These are phyloP conservation scores for Brachionus manjavacas DNA, from an alignment of 1,140 invertebrate genomes.

Conservation along the genomic window DNA sequence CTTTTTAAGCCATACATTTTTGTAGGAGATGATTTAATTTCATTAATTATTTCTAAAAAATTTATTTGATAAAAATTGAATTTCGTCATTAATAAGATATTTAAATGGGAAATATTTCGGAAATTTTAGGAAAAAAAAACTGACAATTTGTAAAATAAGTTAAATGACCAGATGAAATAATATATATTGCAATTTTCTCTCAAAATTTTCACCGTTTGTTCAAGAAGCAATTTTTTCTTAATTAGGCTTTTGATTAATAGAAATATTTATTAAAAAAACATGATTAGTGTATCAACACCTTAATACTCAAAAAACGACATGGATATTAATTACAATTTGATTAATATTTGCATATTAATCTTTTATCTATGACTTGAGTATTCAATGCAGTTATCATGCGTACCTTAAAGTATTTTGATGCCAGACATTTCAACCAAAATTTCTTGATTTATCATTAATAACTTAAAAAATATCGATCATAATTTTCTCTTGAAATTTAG, in stretches of 20 bases:
- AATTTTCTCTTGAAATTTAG: background rate
- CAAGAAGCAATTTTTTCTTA: background rate
- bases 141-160: background rate
- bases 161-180: background rate
- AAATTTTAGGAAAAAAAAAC: no score
- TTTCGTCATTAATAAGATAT: no score
- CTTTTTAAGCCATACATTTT: no score
- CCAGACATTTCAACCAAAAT: background rate
- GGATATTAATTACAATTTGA: constrained; percentile 20
- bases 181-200: background rate
- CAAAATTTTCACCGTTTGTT: background rate
- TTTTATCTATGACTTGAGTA: background rate
- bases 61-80: no score
- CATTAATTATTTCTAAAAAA: no score
- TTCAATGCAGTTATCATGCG: background rate
- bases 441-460: background rate
- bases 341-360: background rate
- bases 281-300: constrained; percentile 24
- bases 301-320: constrained; percentile 8
- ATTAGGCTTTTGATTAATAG: background rate
- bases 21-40: no score
- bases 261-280: constrained; percentile 26
- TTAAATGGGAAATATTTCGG: no score
- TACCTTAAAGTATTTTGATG: constrained; percentile 3
- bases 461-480: background rate